phyloP scores from a whole-genome alignment of 2,888 invertebrate species.

The Unio pictorum region DNA sequence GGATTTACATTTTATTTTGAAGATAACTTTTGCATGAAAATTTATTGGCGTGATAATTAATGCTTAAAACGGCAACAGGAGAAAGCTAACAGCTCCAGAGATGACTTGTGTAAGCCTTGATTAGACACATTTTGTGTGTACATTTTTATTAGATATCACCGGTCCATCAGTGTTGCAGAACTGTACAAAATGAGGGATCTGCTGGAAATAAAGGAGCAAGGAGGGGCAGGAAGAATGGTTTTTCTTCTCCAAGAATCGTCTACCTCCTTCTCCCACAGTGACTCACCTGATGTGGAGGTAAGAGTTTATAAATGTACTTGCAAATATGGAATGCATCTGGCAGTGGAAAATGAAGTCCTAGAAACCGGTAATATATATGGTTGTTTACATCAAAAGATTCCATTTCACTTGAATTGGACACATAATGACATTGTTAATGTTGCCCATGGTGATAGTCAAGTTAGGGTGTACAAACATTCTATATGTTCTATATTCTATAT shows the following conservation, averaged over 20 bases:
- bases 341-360: too few relatives aligned
- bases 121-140: background rate
- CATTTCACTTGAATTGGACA: too few relatives aligned
- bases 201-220: constrained; percentile 80
- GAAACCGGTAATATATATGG: too few relatives aligned
- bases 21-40: too few relatives aligned
- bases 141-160: constrained; percentile 73
- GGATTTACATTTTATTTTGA: too few relatives aligned
- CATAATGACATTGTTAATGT: too few relatives aligned
- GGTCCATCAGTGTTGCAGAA: constrained; percentile 76
- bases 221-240: constrained; percentile 79
- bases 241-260: constrained; percentile 72
- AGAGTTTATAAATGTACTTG: background rate
- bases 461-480: too few relatives aligned
- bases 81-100: background rate
- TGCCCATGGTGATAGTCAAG: too few relatives aligned
- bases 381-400: too few relatives aligned
- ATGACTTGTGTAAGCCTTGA: background rate
- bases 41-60: too few relatives aligned
- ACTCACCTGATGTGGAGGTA: constrained; percentile 42
- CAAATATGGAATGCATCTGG: too few relatives aligned
- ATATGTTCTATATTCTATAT: too few relatives aligned
- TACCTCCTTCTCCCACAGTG: constrained; percentile 36
- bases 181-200: constrained; percentile 80
- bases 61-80: background rate